Conservation (phyloP, 2,113 vertebrate genomes). For the Pandion haliaetus region DNA sequence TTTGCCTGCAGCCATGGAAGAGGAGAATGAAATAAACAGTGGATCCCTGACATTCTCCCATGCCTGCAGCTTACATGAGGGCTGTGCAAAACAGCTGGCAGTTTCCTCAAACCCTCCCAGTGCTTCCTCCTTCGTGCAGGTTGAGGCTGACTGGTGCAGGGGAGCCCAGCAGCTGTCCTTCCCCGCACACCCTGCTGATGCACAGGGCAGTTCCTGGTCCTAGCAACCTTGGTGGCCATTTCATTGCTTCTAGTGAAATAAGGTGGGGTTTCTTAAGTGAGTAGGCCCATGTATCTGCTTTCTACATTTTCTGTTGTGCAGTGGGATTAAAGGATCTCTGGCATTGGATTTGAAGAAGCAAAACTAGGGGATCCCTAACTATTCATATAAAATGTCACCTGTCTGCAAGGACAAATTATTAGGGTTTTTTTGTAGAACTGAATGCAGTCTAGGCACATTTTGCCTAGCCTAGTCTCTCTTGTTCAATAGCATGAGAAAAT, state of each 20-base stretch:
- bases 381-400: background rate
- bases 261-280: background rate
- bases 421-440: background rate
- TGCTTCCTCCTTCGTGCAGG: background rate
- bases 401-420: background rate
- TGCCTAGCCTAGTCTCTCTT: background rate
- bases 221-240: rapidly evolving
- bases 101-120: background rate
- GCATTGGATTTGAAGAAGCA: background rate
- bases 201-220: background rate
- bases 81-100: background rate
- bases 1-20: background rate
- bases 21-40: background rate
- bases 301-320: background rate
- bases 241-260: background rate
- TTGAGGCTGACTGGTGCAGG: rapidly evolving
- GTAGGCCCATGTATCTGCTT: background rate
- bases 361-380: background rate
- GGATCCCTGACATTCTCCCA: background rate
- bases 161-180: background rate
- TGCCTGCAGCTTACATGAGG: background rate
- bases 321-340: background rate
- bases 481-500: background rate
- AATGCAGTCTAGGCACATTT: background rate
- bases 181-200: rapidly evolving